Evolutionary conservation across 2,113 vertebrate species (phyloP).

Genomic region (Nymphicus hollandicus): DNA sequence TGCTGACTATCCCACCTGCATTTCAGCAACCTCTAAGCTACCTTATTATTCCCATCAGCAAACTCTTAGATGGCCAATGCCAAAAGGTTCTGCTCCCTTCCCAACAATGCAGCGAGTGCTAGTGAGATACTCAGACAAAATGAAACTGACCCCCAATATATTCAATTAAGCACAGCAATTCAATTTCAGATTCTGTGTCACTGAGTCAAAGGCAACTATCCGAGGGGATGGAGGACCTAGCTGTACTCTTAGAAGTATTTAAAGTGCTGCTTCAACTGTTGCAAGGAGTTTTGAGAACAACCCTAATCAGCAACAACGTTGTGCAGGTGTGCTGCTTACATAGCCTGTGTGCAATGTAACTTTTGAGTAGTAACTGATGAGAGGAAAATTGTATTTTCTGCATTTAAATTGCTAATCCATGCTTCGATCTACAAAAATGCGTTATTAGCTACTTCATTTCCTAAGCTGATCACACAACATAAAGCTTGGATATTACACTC

Average conservation of each 20-base stretch:
- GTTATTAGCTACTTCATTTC: neutral
- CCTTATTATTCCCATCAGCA: neutral
- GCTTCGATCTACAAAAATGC: neutral
- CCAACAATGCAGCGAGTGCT: neutral
- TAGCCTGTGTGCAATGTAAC: neutral
- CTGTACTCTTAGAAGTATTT: neutral
- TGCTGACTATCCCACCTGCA: conserved; percentile 5
- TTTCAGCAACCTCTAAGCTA: conserved; percentile 2
- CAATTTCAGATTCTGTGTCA: neutral
- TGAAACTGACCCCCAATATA: neutral
- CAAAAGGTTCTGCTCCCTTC: neutral
- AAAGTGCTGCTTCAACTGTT: neutral
- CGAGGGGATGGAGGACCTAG: neutral
- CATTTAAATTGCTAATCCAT: neutral
- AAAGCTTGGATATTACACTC: neutral
- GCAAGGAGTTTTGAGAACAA: neutral
- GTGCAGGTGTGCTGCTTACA: neutral
- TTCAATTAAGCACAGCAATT: neutral
- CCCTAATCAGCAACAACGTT: neutral
- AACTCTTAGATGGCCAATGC: neutral
- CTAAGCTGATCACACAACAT: neutral
- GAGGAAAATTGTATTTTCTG: neutral
- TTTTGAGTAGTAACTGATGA: neutral
- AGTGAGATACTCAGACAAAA: neutral
- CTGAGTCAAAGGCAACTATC: neutral